Base-by-base conservation (phyloP, 2,113 vertebrate species). In the Perognathus longimembris region DNA sequence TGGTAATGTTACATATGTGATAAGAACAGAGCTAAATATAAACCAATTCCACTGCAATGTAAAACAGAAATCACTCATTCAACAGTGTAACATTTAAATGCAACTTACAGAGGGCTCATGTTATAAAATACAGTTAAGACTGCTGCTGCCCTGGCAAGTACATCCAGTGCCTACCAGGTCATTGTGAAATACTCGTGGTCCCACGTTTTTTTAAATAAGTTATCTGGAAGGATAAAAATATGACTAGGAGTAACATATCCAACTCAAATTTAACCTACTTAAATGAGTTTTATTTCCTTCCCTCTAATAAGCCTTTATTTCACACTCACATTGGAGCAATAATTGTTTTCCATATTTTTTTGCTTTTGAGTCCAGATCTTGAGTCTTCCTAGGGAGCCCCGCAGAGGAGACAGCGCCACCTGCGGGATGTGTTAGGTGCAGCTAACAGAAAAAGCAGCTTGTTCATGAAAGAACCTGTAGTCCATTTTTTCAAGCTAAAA, bases 141-240 rank as follows among this genome's bases (percentile, higher is more conserved):
- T 63, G 71, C 70, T 89, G 92, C 88, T 87, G 92, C 81, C 94
- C 95, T 79, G 91, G 63, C 59, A 94, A 91, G 67, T 82, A 95
- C 88, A 95, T 96, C 97, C 93, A 95, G 95, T 97, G 96, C 95
- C 88, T 92, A 82, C 94, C 94, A 97, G 89, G 71, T 89, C 88
- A 94, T 96, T 95, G 45, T 92, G 84, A 89, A 97, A 96, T 75
- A 96, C 21, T 71, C n/a, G 32, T 93, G 85, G 85, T 93, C 81
- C 91, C 85, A 66, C 79, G n/a, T 93, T 92, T 94, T 70, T 92
- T 54, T 0, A 24, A 61, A 67, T 94, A 89, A 92, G 89, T 88
- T 63, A 96, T 92, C 83, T 82, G 75, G 81, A 92, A 91, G 69
- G 71, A 93, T 0, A 91, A 89, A 57, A 95, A 96, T 95, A 92